Conservation (phyloP, 2,888 invertebrate species). For the Spilarctia lutea region DNA sequence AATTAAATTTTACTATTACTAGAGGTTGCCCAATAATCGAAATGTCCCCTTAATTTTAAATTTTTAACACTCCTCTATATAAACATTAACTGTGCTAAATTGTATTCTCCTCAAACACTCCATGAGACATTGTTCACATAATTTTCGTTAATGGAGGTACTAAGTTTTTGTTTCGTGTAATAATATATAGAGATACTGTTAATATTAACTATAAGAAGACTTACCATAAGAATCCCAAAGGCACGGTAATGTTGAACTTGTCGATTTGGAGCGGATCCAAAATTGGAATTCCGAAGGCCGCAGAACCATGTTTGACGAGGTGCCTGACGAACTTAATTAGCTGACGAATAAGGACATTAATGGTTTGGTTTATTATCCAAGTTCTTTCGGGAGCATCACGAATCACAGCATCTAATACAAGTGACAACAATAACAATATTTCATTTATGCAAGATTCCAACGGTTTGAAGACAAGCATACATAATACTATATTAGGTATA, state of each 20-base stretch:
- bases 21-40: too few relatives aligned
- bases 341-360: conserved; percentile 67
- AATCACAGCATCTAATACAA: conserved; percentile 1
- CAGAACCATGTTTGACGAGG: conserved; percentile 71
- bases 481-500: too few relatives aligned
- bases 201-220: neutral
- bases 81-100: too few relatives aligned
- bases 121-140: too few relatives aligned
- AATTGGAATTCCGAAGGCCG: conserved; percentile 6
- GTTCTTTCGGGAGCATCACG: conserved; percentile 47
- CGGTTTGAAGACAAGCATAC: too few relatives aligned
- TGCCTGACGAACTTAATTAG: conserved; percentile 63
- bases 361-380: conserved; percentile 64
- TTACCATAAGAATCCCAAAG: conserved; percentile 11
- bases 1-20: neutral
- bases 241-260: neutral
- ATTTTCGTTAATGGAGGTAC: too few relatives aligned
- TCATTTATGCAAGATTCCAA: neutral
- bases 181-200: neutral
- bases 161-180: too few relatives aligned
- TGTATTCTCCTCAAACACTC: too few relatives aligned
- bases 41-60: too few relatives aligned
- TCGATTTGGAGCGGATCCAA: conserved; percentile 14
- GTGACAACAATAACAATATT: neutral
- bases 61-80: too few relatives aligned